These are phyloP conservation scores for Dolichoris vasculosae DNA, from an alignment of 1,140 invertebrate species.

Conservation along the genomic window DNA sequence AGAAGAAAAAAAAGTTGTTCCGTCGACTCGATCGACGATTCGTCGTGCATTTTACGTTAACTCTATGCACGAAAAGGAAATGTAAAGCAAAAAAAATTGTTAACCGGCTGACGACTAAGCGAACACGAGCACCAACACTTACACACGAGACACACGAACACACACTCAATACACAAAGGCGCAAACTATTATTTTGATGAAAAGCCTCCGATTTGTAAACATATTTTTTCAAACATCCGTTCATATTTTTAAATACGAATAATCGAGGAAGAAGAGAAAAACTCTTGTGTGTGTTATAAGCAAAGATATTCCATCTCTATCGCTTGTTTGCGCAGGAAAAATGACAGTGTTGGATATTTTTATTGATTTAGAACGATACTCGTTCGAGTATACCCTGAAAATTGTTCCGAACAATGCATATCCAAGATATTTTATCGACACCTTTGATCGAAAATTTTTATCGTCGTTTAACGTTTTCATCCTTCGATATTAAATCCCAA, in stretches of 20 bases:
- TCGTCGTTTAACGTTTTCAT: too few species aligned
- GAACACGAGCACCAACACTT: too few species aligned
- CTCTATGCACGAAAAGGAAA: neutral
- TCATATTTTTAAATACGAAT: constrained; percentile 31
- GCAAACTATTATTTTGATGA: too few species aligned
- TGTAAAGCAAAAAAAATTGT: constrained; percentile 40
- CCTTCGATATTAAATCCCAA: too few species aligned
- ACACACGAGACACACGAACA: too few species aligned
- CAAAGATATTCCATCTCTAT: neutral
- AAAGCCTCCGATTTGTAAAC: neutral
- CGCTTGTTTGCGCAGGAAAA: neutral
- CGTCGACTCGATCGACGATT: neutral
- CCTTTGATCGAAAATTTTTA: too few species aligned
- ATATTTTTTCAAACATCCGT: constrained; percentile 3
- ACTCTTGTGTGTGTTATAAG: neutral
- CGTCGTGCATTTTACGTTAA: neutral
- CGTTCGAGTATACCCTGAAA: too few species aligned
- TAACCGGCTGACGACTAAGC: constrained; percentile 1
- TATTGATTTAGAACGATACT: neutral
- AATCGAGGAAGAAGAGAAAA: neutral
- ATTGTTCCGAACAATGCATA: too few species aligned
- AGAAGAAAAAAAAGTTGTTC: neutral
- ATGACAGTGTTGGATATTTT: neutral
- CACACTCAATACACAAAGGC: too few species aligned
- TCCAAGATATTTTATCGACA: too few species aligned